Conservation (phyloP, 2,797 vertebrate genomes). For the Triplophysa bombifrons region DNA sequence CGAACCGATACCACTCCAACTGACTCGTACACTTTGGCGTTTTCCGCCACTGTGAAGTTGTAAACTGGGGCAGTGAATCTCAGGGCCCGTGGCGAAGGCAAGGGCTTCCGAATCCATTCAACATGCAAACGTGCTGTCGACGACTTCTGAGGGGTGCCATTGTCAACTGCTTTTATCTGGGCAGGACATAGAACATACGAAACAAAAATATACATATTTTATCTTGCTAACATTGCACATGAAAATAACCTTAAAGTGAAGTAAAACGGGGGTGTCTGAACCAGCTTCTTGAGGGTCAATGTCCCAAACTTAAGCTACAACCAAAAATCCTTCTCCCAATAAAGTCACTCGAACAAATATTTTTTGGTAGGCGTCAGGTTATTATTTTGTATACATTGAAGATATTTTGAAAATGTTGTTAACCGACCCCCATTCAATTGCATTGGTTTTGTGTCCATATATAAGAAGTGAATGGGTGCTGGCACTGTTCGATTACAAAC, state of each 20-base stretch:
- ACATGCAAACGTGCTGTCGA: constrained; percentile 89
- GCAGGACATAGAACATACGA: constrained; percentile 36
- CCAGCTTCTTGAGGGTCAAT: neutral
- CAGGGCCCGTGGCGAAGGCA: constrained; percentile 79
- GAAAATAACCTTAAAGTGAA: neutral
- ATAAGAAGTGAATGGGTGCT: no score
- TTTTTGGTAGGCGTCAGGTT: no score
- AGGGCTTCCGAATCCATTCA: constrained; percentile 90
- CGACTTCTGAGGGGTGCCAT: constrained; percentile 89
- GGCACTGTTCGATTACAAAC: no score
- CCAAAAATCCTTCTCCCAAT: no score
- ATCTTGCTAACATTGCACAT: neutral
- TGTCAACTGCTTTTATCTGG: constrained; percentile 94
- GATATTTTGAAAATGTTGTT: no score
- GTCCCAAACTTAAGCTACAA: no score
- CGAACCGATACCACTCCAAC: constrained; percentile 88
- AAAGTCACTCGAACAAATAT: no score
- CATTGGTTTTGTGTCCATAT: no score
- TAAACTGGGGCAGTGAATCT: constrained; percentile 87
- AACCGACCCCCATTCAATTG: no score
- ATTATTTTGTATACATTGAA: no score
- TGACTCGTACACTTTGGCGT: constrained; percentile 87
- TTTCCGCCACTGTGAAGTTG: constrained; percentile 90
- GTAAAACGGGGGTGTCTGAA: neutral
- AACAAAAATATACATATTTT: neutral